phyloP scores from a whole-genome alignment of 2,888 invertebrate species.

The Chymomyza amoena region DNA sequence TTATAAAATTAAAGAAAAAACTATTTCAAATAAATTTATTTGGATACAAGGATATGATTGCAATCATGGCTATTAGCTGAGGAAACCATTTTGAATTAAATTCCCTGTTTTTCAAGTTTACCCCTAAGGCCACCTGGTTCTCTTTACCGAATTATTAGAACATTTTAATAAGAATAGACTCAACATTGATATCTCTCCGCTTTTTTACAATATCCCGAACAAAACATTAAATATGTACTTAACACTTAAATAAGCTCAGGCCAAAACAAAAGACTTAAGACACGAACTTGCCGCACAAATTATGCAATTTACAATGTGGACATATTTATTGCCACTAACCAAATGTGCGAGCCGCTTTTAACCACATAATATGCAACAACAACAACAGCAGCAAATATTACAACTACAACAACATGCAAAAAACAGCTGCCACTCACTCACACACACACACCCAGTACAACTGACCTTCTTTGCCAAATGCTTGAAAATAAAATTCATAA shows the following conservation, averaged over 20 bases:
- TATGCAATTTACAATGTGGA: constrained; percentile 35
- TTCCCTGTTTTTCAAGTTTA: too few relatives aligned
- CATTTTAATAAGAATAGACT: too few relatives aligned
- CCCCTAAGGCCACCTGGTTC: too few relatives aligned
- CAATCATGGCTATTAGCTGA: too few relatives aligned
- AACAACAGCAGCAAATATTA: neutral
- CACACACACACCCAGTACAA: neutral
- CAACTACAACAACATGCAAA: neutral
- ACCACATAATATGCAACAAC: constrained; percentile 14
- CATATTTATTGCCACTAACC: constrained; percentile 39
- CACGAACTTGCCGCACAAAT: constrained; percentile 64
- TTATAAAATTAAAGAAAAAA: too few relatives aligned
- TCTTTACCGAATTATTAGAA: neutral
- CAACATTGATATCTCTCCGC: too few relatives aligned
- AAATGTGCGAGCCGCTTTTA: constrained; percentile 12
- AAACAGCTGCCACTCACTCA: neutral
- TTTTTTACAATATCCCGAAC: too few relatives aligned
- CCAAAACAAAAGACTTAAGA: constrained; percentile 67
- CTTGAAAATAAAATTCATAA: constrained; percentile 18
- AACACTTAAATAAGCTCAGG: neutral
- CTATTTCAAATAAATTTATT: too few relatives aligned
- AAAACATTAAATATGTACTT: neutral
- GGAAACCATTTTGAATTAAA: too few relatives aligned
- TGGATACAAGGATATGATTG: too few relatives aligned
- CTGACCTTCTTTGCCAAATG: constrained; percentile 57